These are phyloP conservation scores for Manacus vitellinus DNA, from an alignment of 2,113 vertebrate genomes.

Conservation along the genomic window DNA sequence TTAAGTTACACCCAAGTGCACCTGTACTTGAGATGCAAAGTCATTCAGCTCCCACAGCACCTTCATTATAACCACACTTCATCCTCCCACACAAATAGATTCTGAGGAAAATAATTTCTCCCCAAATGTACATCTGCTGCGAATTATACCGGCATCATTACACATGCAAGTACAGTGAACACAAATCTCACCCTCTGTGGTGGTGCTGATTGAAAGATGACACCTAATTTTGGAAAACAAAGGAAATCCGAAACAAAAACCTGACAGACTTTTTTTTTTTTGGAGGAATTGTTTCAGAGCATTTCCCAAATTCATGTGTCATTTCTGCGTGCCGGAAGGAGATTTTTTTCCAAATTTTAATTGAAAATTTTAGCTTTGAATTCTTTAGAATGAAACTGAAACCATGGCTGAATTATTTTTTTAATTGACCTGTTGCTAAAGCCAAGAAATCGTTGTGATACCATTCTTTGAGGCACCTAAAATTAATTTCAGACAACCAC, in stretches of 20 bases:
- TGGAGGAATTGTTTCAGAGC: not conserved
- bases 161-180: conserved; percentile 18
- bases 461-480: not conserved
- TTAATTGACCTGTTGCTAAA: not conserved
- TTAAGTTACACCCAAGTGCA: conserved; percentile 68
- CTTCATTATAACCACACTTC: conserved; percentile 60
- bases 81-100: conserved; percentile 67
- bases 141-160: conserved; percentile 50
- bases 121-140: conserved; percentile 63
- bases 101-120: conserved; percentile 59
- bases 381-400: not conserved
- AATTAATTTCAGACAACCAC: not conserved
- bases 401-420: not conserved
- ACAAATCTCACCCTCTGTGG: not conserved
- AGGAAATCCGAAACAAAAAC: not conserved
- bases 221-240: conserved; percentile 29
- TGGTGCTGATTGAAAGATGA: conserved; percentile 42
- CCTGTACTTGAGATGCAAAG: conserved; percentile 66
- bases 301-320: not conserved
- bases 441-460: not conserved
- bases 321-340: not conserved
- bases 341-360: not conserved
- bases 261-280: not conserved
- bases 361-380: not conserved
- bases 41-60: conserved; percentile 54